Evolutionary conservation across 1,140 invertebrate genomes (phyloP).

Genomic region (Trachymyrmex cornetzi): DNA sequence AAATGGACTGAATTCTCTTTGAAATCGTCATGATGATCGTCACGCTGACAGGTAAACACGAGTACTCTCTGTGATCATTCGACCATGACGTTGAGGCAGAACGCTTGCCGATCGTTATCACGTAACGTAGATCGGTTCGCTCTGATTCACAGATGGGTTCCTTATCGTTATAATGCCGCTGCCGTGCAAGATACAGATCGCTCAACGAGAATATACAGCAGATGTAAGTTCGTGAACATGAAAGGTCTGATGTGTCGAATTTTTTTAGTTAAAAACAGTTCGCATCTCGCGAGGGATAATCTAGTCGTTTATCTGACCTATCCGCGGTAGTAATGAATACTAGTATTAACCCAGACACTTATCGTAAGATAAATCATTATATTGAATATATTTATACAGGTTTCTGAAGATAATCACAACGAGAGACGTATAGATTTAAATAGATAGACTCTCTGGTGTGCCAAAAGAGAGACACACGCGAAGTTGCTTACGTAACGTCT

Average conservation of each 20-base stretch:
- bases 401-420: conserved; percentile 4
- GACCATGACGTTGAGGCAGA: conserved; percentile 18
- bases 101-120: conserved; percentile 49
- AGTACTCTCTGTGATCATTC: conserved; percentile 27
- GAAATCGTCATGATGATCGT: conserved; percentile 41
- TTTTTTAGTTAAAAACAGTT: background rate
- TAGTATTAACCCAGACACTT: conserved; percentile 17
- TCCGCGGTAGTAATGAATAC: background rate
- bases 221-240: background rate
- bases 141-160: conserved; percentile 30
- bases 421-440: background rate
- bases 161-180: conserved; percentile 33
- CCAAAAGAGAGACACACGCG: conserved; percentile 38
- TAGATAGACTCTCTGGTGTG: background rate
- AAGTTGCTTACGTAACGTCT: conserved; percentile 41
- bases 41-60: background rate
- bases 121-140: conserved; percentile 25
- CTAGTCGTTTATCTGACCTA: background rate
- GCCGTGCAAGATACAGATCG: conserved; percentile 35
- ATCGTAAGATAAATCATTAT: background rate
- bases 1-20: conserved; percentile 37
- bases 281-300: background rate
- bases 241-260: background rate
- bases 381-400: background rate
- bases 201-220: background rate